These are phyloP conservation scores for Theodoxus fluviatilis DNA, from an alignment of 2,888 invertebrate species.

Conservation along the genomic window DNA sequence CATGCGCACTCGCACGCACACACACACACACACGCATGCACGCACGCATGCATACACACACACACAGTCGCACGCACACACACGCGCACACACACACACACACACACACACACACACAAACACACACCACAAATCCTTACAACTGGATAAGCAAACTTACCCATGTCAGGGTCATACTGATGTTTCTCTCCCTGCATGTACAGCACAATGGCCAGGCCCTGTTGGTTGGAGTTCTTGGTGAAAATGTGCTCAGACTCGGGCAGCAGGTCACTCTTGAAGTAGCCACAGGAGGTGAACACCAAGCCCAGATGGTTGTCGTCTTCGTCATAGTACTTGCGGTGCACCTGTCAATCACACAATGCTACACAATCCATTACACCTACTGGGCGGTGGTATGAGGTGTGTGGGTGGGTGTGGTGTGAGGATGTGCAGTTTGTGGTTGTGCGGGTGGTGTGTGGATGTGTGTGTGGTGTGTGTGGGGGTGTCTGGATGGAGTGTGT, in stretches of 20 bases:
- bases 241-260: conserved; percentile 35
- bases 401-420: not conserved
- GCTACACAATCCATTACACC: not conserved
- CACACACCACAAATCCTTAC: too few relatives aligned
- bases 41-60: too few relatives aligned
- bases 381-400: not conserved
- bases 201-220: conserved; percentile 38
- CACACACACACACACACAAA: too few relatives aligned
- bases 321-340: conserved; percentile 24
- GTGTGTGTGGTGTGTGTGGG: too few relatives aligned
- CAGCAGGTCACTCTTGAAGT: conserved; percentile 34
- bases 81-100: not conserved
- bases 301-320: conserved; percentile 33
- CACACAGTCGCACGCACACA: too few relatives aligned
- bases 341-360: conserved; percentile 28
- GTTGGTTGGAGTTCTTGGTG: conserved; percentile 32
- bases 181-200: conserved; percentile 42
- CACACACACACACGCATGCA: too few relatives aligned
- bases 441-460: too few relatives aligned
- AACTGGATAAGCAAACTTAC: conserved; percentile 30
- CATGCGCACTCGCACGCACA: too few relatives aligned
- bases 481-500: too few relatives aligned
- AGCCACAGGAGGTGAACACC: conserved; percentile 39
- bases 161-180: conserved; percentile 38
- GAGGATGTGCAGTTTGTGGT: too few relatives aligned